Base-by-base conservation (phyloP, 2,797 vertebrate genomes). In the Apogon talboti region DNA sequence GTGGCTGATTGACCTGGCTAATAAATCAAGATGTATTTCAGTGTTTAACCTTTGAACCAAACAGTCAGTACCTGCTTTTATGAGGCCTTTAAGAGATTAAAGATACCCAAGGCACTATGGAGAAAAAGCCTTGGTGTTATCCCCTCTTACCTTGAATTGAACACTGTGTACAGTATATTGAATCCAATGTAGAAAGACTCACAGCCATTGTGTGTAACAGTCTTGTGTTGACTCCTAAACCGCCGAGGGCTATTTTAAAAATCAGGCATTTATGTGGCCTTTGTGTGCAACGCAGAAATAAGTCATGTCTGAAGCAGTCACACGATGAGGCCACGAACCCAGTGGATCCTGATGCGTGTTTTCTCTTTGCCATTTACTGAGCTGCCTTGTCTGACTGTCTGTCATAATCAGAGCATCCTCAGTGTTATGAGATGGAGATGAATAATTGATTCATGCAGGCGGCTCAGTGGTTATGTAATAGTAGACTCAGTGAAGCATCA, bases 331-430 rank as follows among this genome's bases (percentile, higher is more conserved):
- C 65, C 58, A 44, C 38, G 52, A 51, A 73, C 46, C 60, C 58
- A 35, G 56, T 44, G 53, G 73, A 83, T 63, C 69, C 60, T 8
- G 45, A 37, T 81, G 58, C 15, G 1, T 40, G 49, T 55, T 76
- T 73, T 80, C 46, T 70, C 65, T 52, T 74, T 68, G n/a, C 49
- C 33, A 12, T 78, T 65, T 67, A 70, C 52, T 55, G 57, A 52
- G 11, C 53, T 65, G 65, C 60, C 79, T 79, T 80, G 77, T 86
- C 75, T 80, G 76, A 44, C 41, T 82, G 76, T 82, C 87, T 80
- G 71, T 84, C 75, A 83, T 78, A 91, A 84, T 92, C 87, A 91
- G 91, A 91, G 80, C 85, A 72, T 84, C 76, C 62, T 82, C 75
- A 51, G 66, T 58, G 71, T 87, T 91, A 81, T 86, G 85, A 87